These are phyloP conservation scores for Meiosimyza decipiens DNA, from an alignment of 2,888 invertebrate genomes.

Conservation along the genomic window DNA sequence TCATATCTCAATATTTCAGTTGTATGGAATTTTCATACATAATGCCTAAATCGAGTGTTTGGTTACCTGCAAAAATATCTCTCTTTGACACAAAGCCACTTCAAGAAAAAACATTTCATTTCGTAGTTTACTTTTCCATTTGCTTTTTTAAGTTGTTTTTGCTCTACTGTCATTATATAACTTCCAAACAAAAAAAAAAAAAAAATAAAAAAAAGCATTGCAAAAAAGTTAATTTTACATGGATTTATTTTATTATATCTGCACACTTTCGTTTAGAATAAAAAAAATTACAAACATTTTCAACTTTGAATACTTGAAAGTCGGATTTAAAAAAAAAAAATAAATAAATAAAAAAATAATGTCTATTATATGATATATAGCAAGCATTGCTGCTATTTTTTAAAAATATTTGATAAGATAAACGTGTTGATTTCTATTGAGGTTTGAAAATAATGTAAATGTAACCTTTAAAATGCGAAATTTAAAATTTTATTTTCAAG, in stretches of 20 bases:
- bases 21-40: too few species aligned
- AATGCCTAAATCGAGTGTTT: too few species aligned
- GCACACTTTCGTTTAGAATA: too few species aligned
- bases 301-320: neutral
- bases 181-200: neutral
- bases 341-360: conserved; percentile 34
- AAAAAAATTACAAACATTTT: too few species aligned
- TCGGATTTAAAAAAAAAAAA: neutral
- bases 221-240: too few species aligned
- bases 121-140: too few species aligned
- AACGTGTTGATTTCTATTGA: conserved; percentile 19
- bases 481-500: conserved; percentile 32
- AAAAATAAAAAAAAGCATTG: neutral
- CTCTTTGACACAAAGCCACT: too few species aligned
- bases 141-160: neutral
- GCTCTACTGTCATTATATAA: too few species aligned
- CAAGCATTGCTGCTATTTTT: conserved; percentile 4
- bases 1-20: too few species aligned
- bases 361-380: conserved; percentile 40
- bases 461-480: conserved; percentile 40
- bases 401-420: conserved; percentile 2
- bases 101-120: too few species aligned
- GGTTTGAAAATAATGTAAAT: conserved; percentile 54
- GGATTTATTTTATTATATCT: too few species aligned
- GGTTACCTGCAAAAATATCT: too few species aligned